Percentiles rank a stretch among this genome's conserved stretches.
Conservation (phyloP, 1,140 invertebrate species). For the Drosophila asahinai region DNA sequence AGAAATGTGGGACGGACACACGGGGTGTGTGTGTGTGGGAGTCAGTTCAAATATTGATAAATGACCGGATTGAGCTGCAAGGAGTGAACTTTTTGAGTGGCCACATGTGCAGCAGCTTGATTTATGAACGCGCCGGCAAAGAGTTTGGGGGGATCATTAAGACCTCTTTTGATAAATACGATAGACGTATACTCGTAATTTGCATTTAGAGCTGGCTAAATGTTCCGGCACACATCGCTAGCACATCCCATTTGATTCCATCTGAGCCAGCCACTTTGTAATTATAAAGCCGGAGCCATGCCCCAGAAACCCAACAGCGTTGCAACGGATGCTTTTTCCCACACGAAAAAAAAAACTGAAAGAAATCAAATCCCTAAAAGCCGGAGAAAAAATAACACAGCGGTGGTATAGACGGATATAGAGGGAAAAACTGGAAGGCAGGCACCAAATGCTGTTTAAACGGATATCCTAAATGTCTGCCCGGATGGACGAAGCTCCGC, state of each 20-base stretch:
- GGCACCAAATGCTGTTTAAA: conserved; percentile 46
- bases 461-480: conserved; percentile 72
- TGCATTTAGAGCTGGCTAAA: conserved; percentile 29
- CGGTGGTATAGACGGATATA: conserved; percentile 19
- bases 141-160: conserved; percentile 37
- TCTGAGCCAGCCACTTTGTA: conserved; percentile 41
- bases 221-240: conserved; percentile 5
- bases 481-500: conserved; percentile 38
- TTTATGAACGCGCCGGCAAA: conserved; percentile 36
- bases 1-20: not conserved
- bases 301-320: conserved; percentile 8
- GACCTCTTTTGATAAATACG: conserved; percentile 31
- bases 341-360: not conserved
- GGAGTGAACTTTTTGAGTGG: conserved; percentile 40
- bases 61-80: conserved; percentile 25
- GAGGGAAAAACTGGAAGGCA: conserved; percentile 6
- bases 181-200: conserved; percentile 37
- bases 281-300: conserved; percentile 34
- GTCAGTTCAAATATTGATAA: conserved; percentile 43
- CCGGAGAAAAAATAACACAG: conserved; percentile 18
- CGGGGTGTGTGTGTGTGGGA: not conserved
- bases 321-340: conserved; percentile 16
- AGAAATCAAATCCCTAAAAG: conserved; percentile 26
- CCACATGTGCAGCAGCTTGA: conserved; percentile 39
- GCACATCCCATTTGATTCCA: conserved; percentile 25